Base-by-base conservation (phyloP, 2,113 vertebrate genomes). In the Apeltes quadracus region DNA sequence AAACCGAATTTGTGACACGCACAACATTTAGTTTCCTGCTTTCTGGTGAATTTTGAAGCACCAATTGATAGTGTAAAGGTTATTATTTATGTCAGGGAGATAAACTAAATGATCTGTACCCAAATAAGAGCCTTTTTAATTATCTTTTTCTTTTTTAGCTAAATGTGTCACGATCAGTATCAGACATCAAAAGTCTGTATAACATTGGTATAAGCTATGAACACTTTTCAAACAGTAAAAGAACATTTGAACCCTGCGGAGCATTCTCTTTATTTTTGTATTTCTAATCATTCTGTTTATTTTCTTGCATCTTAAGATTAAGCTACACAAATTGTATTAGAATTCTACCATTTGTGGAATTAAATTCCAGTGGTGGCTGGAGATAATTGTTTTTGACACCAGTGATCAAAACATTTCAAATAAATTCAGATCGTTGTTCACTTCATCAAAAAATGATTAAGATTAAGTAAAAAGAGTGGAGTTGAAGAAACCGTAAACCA, bases 341-440 rank as follows among this genome's bases (percentile, higher is more conserved):
- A 12, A 12, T 22, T 23, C 9, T n/a, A 50, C 48, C 23, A 50
- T 50, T 22, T 22, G 48, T 23, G 23, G n/a, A 50, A 23, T 50
- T 50, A 50, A 12, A 50, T 50, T 50, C 48, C 48, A 50, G n/a
- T 22, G 46, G 46, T 22, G 46, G 46, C 46, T 22, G 44, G 14
- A 18, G 43, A 44, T 15, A 7, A 46, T 50, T 50, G 9, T 22
- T 50, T 50, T 10, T 22, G 48, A 23, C n/a, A 11, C n/a, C n/a
- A 22, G 48, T 50, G n/a, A 50, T 50, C 48, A n/a, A 50, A 50
- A 50, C 48, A 50, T 50, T 50, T 50, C 48, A n/a, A 50, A 23
- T 22, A 22, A 22, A 2, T 20, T 9, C 46, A 43, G 41, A 43
- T 5, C 41, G 41, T 43, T 43, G 41, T 16, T n/a, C 10, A 48